Evolutionary conservation across 53 echinoderm and acorn worm genomes (phyloP), one percentile per base, ranked within the genome.

Genomic region (Hippasteria phrygiana): DNA sequence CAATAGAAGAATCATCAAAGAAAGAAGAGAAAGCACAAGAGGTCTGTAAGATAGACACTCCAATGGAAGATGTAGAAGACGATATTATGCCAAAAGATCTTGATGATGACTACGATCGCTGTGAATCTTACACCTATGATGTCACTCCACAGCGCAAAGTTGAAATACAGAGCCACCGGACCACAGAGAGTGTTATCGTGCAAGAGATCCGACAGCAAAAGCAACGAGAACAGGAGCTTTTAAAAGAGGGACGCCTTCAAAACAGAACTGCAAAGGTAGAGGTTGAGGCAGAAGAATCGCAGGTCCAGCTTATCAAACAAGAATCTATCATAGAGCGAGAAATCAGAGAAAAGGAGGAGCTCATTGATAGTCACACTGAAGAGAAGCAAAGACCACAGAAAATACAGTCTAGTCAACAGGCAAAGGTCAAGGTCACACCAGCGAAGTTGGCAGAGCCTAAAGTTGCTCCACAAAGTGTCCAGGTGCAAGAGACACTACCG

Each of bases 171-270:
- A 85, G 85, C 71, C 85, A 85, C 71, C 51, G 53, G 35, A 46
- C 85, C 38, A 67, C 85, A 33, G 88, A 88, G 77, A 78, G 76
- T 22, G 41, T 88, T 14, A 56, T 88, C 14, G 47, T 64, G 38
- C 45, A 29, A 32, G 88, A 88, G 39, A 88, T 88, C 35, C 42
- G 78, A 39, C 45, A 55, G 67, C 88, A 88, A 50, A 88, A 47
- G 36, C 46, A 77, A 46, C 62, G 77, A 3, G 88, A 88, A 55
- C 32, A 50, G 65, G 64, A 88, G 47, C 67, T 78, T 35, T 66
- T 64, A 32, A 62, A 88, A 56, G 38, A 88, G 22, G 77, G 88
- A 62, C 63, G 41, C 43, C 56, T 75, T 16, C 64, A 47, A 32
- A 66, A 33, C 5, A 41, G 43, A 27, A 28, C 82, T 22, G 82